phyloP scores from a whole-genome alignment of 1,140 invertebrate genomes.

The Diachasma alloeum region DNA sequence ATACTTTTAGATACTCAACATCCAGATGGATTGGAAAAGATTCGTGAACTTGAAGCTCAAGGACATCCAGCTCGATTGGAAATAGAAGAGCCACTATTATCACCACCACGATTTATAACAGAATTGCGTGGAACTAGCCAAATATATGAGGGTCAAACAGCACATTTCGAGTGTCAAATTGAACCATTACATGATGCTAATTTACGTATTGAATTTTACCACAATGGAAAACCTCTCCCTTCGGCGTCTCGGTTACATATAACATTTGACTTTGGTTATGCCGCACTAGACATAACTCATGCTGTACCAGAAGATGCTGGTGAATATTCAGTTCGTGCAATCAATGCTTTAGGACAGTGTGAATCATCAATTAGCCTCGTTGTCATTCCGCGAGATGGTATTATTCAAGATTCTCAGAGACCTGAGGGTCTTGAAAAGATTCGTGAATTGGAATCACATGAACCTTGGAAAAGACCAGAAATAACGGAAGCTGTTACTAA shows the following conservation, averaged over 20 bases:
- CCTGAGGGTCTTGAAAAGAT: constrained; percentile 97
- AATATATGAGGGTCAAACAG: constrained; percentile 85
- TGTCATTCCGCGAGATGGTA: constrained; percentile 85
- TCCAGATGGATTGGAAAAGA: constrained; percentile 91
- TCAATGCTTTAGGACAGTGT: constrained; percentile 88
- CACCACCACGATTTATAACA: constrained; percentile 82
- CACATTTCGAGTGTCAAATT: constrained; percentile 91
- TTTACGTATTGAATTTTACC: constrained; percentile 89
- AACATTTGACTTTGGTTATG: constrained; percentile 95
- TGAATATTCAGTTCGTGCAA: constrained; percentile 88
- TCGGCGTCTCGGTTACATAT: constrained; percentile 90
- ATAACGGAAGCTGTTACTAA: constrained; percentile 82
- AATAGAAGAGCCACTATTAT: constrained; percentile 80
- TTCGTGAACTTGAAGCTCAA: constrained; percentile 86
- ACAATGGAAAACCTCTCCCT: constrained; percentile 87
- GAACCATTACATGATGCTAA: constrained; percentile 92
- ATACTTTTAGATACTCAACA: constrained; percentile 92
- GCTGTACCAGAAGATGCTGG: constrained; percentile 93
- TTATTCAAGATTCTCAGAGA: constrained; percentile 93
- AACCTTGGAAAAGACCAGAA: constrained; percentile 82
- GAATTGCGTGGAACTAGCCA: constrained; percentile 83
- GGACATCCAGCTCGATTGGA: constrained; percentile 79
- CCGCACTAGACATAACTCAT: constrained; percentile 90
- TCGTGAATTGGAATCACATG: constrained; percentile 85
- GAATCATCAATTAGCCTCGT: constrained; percentile 81